Base-by-base conservation (phyloP, 2,797 vertebrate genomes). In the Thripadectes ignobilis region DNA sequence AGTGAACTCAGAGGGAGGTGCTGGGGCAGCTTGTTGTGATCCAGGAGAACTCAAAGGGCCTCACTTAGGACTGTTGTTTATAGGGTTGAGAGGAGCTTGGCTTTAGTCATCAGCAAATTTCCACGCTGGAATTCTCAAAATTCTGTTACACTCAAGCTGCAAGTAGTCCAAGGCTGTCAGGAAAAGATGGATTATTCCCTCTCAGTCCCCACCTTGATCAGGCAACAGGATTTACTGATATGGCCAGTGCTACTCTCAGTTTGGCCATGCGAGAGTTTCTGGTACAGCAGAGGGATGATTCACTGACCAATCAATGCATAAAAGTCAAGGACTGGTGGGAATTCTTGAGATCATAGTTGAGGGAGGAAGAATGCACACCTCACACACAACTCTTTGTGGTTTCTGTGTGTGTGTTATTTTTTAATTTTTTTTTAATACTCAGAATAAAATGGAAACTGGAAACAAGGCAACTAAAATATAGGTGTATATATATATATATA, bases 271-370 rank as follows among this genome's bases (percentile, higher is more conserved):
- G 19, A 23, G 51, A 3, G 15, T 8, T 72, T 9, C 58, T 16
- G 7, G 15, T 20, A 9, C 0, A 4, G 32, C 5, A 0, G 0
- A 58, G 19, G 19, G 12, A 10, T 0, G 1, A 23, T 32, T 29
- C 66, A 11, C 27, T 48, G 43, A 38, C 15, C 15, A 51, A 6
- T 57, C 3, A 5, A 4, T n/a, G 7, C 16, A n/a, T 21, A 38
- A 51, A 51, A 36, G 16, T 19, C 32, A 45, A 51, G 27, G 23
- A 20, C 32, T 14, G 29, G 36, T 20, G 23, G 36, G 15, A 51
- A 45, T 38, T 58, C 32, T 29, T 38, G 32, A 65, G 7, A 27
- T 11, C 12, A 29, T 72, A 13, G 22, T 13, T 51, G 67, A 58
- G n/a, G 15, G 14, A 12, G 19, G 59, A 14, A 14, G 27, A 62